Evolutionary conservation across 2,113 vertebrate genomes (phyloP), one percentile per base, ranked within the genome.

Genomic region (Pluvialis apricaria): DNA sequence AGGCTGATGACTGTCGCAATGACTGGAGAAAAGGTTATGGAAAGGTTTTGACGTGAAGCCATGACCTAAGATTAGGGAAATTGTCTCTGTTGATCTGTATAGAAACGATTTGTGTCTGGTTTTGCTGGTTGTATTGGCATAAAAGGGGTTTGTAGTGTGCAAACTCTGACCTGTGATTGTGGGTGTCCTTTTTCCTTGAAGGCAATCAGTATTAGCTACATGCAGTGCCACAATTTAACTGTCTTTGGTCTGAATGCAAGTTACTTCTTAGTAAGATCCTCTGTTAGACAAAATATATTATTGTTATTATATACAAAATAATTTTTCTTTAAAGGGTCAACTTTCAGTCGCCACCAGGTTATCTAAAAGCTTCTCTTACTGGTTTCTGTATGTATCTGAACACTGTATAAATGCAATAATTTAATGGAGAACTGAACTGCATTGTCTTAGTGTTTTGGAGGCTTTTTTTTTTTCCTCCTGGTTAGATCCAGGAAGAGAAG

Each of bases 361-460:
- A 69, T 78, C 73, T 91, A 84, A 93, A 96, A 97, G 82, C 66
- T 69, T 82, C 54, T 89, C 38, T 96, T 93, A 90, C 40, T 91
- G 65, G 29, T 83, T 88, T 77, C 73, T 2, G 0, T 44, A 24
- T n/a, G 16, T 26, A 70, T 90, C 70, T 94, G 89, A 72, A 68
- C 61, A 60, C n/a, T 29, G 22, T 62, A 92, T 52, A 86, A 57
- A 92, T 54, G 72, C 64, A 78, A 3, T 51, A 34, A 61, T 87
- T 86, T 92, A 70, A 57, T 76, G 55, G 78, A 92, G 32, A 82
- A 80, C 13, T 72, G 61, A 88, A 44, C 45, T 51, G 51, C 71
- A 69, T 92, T 51, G 60, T 76, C 40, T 93, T 54, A 57, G 26
- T 5, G 2, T 32, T 57, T 81, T 75, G 57, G 68, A 82, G 81